Base-by-base conservation (phyloP, 2,113 vertebrate genomes). In the Apeltes quadracus region DNA sequence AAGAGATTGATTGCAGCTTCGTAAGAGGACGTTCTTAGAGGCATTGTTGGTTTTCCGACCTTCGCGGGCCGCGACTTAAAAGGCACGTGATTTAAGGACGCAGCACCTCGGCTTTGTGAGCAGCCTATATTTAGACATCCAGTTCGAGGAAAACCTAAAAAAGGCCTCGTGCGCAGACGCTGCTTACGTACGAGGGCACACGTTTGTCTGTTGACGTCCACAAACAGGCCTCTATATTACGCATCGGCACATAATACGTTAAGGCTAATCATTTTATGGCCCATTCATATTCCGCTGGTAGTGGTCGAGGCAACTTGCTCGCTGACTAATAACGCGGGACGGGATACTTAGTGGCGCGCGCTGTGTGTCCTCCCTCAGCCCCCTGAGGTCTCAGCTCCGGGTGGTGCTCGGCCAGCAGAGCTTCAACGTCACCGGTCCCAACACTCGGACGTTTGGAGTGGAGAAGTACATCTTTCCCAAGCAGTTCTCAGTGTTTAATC, bases 391-490 rank as follows among this genome's bases (percentile, higher is more conserved):
- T 0, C 93, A 91, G 1, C 66, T 99, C 25, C 94, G 71, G 0
- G 95, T 99, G 69, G 96, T 98, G 22, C 91, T 99, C 29, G 97
- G 98, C n/a, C 97, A 98, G 84, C 96, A 99, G 58, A 63, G 77
- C 27, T 97, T 96, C 86, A 98, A 99, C 69, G 86, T 69, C 71
- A 96, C 95, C 0, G 91, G 92, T 3, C 90, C 90, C 1, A 93
- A 96, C 83, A 95, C 94, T 0, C 94, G 92, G 87, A 94, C 91
- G 0, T 97, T 97, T 23, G 90, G 78, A 56, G 93, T 99, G 46
- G 95, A 97, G 73, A 88, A 95, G 27, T 97, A 96, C 54, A 56
- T 96, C 80, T 93, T 95, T 10, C 88, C 95, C 61, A 91, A 94
- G 5, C 18, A 90, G n/a, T 98, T 96, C 84, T 95, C 94, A 0